phyloP scores from a whole-genome alignment of 2,888 invertebrate species.

The Lepas anatifera region DNA sequence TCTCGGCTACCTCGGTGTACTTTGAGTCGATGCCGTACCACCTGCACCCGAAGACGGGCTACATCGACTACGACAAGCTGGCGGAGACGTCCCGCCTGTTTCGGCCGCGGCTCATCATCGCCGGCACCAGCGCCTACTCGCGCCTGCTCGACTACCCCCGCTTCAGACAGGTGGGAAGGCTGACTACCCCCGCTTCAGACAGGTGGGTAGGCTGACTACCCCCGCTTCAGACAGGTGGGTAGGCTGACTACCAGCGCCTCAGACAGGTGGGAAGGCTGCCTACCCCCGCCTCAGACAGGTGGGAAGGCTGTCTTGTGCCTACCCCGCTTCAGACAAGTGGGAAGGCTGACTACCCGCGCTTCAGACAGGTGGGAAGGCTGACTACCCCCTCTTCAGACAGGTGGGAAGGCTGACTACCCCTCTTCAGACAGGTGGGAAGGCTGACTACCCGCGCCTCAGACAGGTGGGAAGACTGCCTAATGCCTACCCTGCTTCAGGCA shows the following conservation, averaged over 20 bases:
- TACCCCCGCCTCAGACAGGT: no score
- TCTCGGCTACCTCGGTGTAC: slow-evolving; percentile 46
- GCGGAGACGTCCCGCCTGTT: slow-evolving; percentile 40
- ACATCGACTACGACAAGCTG: slow-evolving; percentile 45
- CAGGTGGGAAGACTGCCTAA: slow-evolving; percentile 41
- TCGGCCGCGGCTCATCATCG: slow-evolving; percentile 44
- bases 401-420: no score
- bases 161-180: slow-evolving; percentile 37
- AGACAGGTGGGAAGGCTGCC: slow-evolving; percentile 36
- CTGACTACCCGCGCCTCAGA: slow-evolving; percentile 41
- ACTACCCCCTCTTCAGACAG: no score
- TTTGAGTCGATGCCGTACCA: slow-evolving; percentile 50
- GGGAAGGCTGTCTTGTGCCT: no score
- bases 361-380: no score
- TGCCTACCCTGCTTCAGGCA: slow-evolving; percentile 38
- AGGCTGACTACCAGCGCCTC: slow-evolving; percentile 42
- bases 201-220: slow-evolving; percentile 41
- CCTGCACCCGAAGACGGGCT: slow-evolving; percentile 40
- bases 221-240: slow-evolving; percentile 36
- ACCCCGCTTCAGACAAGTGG: no score
- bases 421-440: slow-evolving; percentile 36
- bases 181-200: slow-evolving; percentile 41
- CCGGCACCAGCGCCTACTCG: slow-evolving; percentile 41
- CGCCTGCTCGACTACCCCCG: slow-evolving; percentile 41
- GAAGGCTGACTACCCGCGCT: no score